Evolutionary conservation across 2,888 invertebrate species (phyloP).

Genomic region (Sussaba pulchella): DNA sequence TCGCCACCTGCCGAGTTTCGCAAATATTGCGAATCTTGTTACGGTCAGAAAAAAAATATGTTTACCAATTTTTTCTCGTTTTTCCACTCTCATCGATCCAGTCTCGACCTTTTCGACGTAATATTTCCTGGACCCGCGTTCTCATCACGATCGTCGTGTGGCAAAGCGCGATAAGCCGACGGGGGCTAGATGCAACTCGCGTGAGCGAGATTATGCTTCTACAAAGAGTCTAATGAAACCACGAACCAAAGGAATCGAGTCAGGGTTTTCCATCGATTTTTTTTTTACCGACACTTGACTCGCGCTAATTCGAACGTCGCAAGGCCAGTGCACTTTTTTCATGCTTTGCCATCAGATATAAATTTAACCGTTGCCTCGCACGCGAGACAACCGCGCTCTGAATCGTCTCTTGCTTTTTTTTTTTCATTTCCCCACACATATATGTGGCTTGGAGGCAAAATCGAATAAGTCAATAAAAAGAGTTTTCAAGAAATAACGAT

Average conservation of each 20-base stretch:
- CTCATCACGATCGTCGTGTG: neutral
- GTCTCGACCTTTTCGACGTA: constrained; percentile 31
- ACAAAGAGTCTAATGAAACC: neutral
- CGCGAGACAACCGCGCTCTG: neutral
- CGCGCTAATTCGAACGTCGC: constrained; percentile 59
- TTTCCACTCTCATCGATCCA: constrained; percentile 66
- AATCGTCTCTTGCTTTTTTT: constrained; percentile 13
- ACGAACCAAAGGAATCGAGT: constrained; percentile 24
- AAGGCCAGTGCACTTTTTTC: constrained; percentile 59
- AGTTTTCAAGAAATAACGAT: too few species aligned
- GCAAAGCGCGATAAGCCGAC: constrained; percentile 1
- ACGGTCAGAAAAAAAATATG: neutral
- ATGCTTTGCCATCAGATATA: neutral
- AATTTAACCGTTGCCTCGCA: neutral
- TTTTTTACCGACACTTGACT: constrained; percentile 51
- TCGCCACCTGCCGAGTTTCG: too few species aligned
- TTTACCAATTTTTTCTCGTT: constrained; percentile 22
- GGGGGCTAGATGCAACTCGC: constrained; percentile 1
- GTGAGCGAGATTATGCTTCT: constrained; percentile 16
- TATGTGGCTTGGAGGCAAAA: too few species aligned
- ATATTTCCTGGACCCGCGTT: neutral
- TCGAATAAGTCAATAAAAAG: too few species aligned
- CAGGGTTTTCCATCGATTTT: constrained; percentile 66
- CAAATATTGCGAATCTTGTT: neutral
- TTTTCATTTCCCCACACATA: neutral